phyloP scores from a whole-genome alignment of 35 echinoderm and acorn worm genomes.

The Acanthaster planci region DNA sequence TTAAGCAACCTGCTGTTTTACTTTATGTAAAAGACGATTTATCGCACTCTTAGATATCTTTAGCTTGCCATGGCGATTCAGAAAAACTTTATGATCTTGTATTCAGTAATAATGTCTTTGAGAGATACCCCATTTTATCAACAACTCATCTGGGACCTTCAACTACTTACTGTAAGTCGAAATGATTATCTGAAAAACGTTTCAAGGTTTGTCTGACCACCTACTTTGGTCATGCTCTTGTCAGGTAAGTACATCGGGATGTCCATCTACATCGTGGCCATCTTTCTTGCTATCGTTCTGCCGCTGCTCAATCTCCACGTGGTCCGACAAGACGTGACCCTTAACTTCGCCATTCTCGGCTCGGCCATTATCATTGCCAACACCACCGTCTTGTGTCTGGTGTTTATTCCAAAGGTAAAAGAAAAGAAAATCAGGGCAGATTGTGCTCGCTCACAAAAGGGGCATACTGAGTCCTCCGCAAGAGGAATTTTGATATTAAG shows the following conservation, averaged over 20 bases:
- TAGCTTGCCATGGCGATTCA: too few relatives aligned
- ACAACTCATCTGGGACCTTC: too few relatives aligned
- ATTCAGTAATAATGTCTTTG: too few relatives aligned
- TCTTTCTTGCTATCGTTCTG: conserved; percentile 10
- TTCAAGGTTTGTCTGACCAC: too few relatives aligned
- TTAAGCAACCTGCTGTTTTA: too few relatives aligned
- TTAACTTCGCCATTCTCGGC: conserved; percentile 12
- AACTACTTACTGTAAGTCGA: too few relatives aligned
- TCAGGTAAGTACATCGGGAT: conserved; percentile 35
- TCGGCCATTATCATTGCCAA: conserved; percentile 23
- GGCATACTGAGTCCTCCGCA: neutral
- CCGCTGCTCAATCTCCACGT: neutral
- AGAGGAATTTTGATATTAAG: neutral
- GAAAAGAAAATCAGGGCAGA: neutral
- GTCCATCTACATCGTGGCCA: conserved; percentile 28
- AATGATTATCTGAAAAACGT: too few relatives aligned
- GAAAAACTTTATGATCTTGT: too few relatives aligned
- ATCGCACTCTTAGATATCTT: too few relatives aligned
- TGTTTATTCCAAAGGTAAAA: conserved; percentile 34
- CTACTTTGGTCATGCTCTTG: too few relatives aligned
- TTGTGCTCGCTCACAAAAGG: neutral
- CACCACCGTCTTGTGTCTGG: conserved; percentile 26
- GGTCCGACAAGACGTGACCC: neutral
- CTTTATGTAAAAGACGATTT: too few relatives aligned
- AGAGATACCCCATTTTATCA: too few relatives aligned